A percentile compares a stretch with the other conserved stretches of the same genome.
phyloP scores from a whole-genome alignment of 1,140 invertebrate species.

The Babylonia areolata region DNA sequence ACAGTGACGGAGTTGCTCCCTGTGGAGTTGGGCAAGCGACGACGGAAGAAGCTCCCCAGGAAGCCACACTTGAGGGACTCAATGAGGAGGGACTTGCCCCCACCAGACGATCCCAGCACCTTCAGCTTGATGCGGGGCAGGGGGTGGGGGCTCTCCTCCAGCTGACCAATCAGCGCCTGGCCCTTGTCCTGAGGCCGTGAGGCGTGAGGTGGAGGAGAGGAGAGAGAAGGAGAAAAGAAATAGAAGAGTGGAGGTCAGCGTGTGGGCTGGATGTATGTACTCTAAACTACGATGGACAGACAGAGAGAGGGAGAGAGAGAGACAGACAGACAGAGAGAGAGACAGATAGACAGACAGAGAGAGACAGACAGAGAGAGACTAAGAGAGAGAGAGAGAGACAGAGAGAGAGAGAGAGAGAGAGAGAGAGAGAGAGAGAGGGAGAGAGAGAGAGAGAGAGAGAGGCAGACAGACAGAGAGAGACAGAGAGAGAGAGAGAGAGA shows the following conservation, averaged over 20 bases:
- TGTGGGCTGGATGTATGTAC: too few species aligned
- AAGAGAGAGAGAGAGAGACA: too few species aligned
- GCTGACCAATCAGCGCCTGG: slow-evolving; percentile 83
- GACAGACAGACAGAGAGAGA: too few species aligned
- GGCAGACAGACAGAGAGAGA: too few species aligned
- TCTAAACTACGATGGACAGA: too few species aligned
- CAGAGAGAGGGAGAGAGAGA: slow-evolving; percentile 8
- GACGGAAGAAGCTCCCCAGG: slow-evolving; percentile 72
- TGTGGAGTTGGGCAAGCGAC: slow-evolving; percentile 36
- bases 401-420: slow-evolving; percentile 8
- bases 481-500: slow-evolving; percentile 35
- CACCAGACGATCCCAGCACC: slow-evolving; percentile 85
- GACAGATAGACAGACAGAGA: too few species aligned
- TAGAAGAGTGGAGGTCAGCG: too few species aligned
- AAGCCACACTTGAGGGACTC: slow-evolving; percentile 81
- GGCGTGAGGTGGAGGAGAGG: too few species aligned
- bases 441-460: slow-evolving; percentile 14
- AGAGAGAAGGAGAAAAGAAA: too few species aligned
- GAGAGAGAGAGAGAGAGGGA: not conserved
- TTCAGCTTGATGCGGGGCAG: slow-evolving; percentile 85
- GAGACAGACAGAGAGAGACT: too few species aligned
- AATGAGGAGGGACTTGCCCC: slow-evolving; percentile 86
- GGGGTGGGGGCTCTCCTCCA: slow-evolving; percentile 80
- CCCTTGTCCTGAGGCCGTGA: slow-evolving; percentile 76
- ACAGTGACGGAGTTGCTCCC: not conserved